Evolutionary conservation across 2,113 vertebrate species (phyloP).

Genomic region (Nettapus auritus): DNA sequence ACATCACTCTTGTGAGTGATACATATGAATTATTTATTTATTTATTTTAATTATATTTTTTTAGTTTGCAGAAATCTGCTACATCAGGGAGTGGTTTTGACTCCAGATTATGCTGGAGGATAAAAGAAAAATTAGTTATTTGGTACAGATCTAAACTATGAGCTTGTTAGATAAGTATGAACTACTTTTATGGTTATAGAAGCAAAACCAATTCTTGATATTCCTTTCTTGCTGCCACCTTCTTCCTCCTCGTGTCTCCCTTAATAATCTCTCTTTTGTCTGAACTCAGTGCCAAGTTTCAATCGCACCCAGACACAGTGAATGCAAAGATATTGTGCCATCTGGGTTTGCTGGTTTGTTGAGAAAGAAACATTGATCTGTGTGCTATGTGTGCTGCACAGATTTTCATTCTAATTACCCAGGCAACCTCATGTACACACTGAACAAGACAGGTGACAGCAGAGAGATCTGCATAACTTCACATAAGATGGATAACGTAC

Average conservation of each 20-base stretch:
- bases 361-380: slow-evolving; percentile 26
- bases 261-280: background rate
- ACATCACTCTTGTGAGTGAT: background rate
- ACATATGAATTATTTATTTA: accelerated
- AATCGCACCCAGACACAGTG: background rate
- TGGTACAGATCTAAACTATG: background rate
- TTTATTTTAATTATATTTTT: background rate
- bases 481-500: background rate
- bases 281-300: slow-evolving; percentile 25
- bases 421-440: background rate
- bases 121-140: background rate
- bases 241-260: background rate
- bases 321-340: slow-evolving; percentile 39
- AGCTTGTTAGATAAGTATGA: background rate
- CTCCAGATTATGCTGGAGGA: background rate
- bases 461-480: slow-evolving; percentile 13
- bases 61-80: background rate
- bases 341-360: slow-evolving; percentile 37
- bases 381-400: background rate
- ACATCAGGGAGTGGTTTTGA: background rate
- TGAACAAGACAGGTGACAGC: slow-evolving; percentile 1
- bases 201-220: background rate
- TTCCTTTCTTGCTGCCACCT: background rate
- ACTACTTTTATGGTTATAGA: background rate
- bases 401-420: slow-evolving; percentile 43